Evolutionary conservation across 2,113 vertebrate species (phyloP).

Genomic region (Hydrochoerus hydrochaeris): DNA sequence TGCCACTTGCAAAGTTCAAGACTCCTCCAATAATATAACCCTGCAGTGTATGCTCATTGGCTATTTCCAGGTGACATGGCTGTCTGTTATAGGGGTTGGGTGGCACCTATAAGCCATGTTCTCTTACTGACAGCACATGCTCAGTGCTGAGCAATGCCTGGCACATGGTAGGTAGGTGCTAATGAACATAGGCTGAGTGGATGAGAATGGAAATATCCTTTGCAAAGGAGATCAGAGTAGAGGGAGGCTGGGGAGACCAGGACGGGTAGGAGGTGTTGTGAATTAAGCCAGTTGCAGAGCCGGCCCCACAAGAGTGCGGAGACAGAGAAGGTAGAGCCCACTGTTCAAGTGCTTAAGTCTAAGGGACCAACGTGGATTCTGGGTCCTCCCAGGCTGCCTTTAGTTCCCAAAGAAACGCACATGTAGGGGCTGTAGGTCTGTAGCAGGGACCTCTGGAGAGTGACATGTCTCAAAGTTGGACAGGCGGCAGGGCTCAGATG

Average conservation of each 20-base stretch:
- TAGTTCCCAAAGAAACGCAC: neutral
- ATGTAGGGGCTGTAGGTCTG: neutral
- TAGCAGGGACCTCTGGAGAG: neutral
- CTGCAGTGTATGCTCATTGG: neutral
- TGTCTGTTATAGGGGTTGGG: neutral
- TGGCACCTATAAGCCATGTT: neutral
- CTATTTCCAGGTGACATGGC: neutral
- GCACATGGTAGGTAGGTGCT: neutral
- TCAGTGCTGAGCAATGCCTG: neutral
- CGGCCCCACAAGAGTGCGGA: neutral
- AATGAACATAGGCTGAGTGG: neutral
- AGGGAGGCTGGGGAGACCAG: neutral
- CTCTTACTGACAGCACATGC: neutral
- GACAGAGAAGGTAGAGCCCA: neutral
- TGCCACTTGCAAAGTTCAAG: neutral
- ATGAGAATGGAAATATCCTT: neutral
- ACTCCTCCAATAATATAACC: fast-evolving
- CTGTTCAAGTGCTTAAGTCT: neutral
- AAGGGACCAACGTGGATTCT: neutral
- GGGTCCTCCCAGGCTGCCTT: neutral
- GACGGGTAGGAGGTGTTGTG: neutral
- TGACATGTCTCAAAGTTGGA: neutral
- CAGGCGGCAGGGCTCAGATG: neutral
- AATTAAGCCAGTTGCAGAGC: neutral
- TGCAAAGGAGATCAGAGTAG: neutral